Evolutionary conservation across 1,140 invertebrate species (phyloP).

Genomic region (Euschistus heros): DNA sequence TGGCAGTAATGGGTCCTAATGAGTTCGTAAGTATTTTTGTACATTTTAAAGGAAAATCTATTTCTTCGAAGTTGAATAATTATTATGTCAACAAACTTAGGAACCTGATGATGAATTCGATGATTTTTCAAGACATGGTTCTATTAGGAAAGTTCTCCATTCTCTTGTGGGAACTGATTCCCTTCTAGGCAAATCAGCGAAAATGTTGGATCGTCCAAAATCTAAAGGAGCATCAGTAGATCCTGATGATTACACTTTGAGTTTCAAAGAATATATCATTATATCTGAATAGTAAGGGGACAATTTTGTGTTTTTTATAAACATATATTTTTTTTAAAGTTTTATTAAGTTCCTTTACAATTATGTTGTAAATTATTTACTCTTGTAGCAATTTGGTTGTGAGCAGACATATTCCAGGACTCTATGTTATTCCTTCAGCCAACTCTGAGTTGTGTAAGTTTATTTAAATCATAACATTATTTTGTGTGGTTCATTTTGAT

Average conservation of each 20-base stretch:
- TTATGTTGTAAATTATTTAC: neutral
- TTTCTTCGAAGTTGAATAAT: neutral
- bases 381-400: constrained; percentile 14
- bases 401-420: constrained; percentile 44
- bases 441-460: constrained; percentile 18
- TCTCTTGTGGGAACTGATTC: constrained; percentile 10
- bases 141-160: constrained; percentile 19
- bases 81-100: neutral
- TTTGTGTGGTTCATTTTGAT: neutral
- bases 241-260: neutral
- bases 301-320: neutral
- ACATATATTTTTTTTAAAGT: neutral
- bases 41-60: neutral
- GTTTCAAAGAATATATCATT: constrained; percentile 6
- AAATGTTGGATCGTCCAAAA: constrained; percentile 19
- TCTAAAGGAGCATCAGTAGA: neutral
- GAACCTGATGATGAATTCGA: neutral
- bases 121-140: constrained; percentile 16
- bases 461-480: constrained; percentile 11
- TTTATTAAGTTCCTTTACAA: neutral
- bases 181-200: constrained; percentile 15
- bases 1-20: constrained; percentile 2
- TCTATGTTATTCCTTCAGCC: constrained; percentile 87
- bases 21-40: neutral
- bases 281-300: constrained; percentile 18